Base-by-base conservation (phyloP, 2,888 invertebrate genomes). In the Ichneumoninae sp. region DNA sequence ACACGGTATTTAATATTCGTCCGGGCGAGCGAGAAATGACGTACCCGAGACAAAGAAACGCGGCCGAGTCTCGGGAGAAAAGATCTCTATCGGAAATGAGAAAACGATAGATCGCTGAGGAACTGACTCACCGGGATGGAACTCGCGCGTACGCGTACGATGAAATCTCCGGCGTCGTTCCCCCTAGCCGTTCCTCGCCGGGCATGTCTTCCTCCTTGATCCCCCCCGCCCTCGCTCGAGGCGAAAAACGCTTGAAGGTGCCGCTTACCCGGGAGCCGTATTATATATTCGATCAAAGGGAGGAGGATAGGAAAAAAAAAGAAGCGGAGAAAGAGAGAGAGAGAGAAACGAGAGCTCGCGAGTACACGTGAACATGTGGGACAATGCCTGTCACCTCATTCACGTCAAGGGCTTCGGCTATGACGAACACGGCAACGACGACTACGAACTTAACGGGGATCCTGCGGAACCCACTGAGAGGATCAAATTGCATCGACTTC, bases 401-500 rank as follows among this genome's bases (percentile, higher is more conserved):
- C 91, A 91, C 80, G 90, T 90, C 90, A 92, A 91, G 88, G 89
- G 84, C 88, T 88, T 66, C 74, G 72, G 76, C 70, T 79, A 79
- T 79, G 84, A 82, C 36, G 82, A 78, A 65, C 62, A 65, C 26
- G 60, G 71, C 57, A 60, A 60, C 47, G 54, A 68, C 68, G 8
- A 74, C 75, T 66, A 79, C 83, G 80, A 50, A 89, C 86, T 89
- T 88, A 81, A 86, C 81, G 80, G 86, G 84, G 85, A 86, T 80
- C 80, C 82, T 62, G 77, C 60, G 78, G 74, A 70, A n/a, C 62
- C 47, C 79, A 65, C 71, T 71, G 36, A 81, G 85, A 86, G 91
- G 92, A 93, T 93, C 92, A 90, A 91, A 91, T 93, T 93, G 88
- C 90, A 91, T 90, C 93, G 91, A 92, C 91, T 92, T 92, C 87